These are phyloP conservation scores for Jacana jacana DNA, from an alignment of 2,113 vertebrate genomes.

Conservation along the genomic window DNA sequence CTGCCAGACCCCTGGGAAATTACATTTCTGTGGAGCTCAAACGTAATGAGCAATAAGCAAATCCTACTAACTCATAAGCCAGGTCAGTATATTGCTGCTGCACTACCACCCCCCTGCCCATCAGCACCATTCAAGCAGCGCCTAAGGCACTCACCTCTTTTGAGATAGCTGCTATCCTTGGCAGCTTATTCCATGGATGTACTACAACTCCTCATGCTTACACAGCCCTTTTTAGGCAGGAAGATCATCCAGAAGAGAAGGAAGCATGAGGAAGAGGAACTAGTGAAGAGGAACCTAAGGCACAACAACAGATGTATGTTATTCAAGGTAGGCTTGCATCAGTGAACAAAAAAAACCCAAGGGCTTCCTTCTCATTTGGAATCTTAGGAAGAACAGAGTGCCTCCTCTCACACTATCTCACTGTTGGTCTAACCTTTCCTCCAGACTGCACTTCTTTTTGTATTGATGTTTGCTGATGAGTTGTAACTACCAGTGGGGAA, in stretches of 20 bases:
- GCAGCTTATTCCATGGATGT: not conserved
- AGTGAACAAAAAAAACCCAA: not conserved
- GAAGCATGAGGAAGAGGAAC: too few relatives aligned
- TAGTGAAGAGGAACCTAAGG: not conserved
- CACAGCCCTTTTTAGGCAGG: not conserved
- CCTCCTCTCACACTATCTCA: not conserved
- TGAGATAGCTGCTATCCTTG: not conserved
- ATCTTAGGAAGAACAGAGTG: not conserved
- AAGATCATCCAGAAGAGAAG: not conserved
- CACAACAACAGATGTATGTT: not conserved
- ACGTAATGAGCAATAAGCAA: not conserved
- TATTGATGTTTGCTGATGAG: not conserved
- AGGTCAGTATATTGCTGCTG: not conserved
- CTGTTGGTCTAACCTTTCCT: not conserved
- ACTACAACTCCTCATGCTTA: not conserved
- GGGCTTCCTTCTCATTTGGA: not conserved
- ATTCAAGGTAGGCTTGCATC: not conserved
- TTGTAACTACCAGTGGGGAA: not conserved
- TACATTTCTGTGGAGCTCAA: not conserved
- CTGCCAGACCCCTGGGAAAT: slow-evolving; percentile 26
- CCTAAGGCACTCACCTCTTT: not conserved
- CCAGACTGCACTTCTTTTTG: not conserved
- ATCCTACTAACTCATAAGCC: not conserved
- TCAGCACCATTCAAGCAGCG: not conserved
- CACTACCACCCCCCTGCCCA: not conserved